Evolutionary conservation across 2,113 vertebrate genomes (phyloP).

Genomic region (Aplodontia rufa): DNA sequence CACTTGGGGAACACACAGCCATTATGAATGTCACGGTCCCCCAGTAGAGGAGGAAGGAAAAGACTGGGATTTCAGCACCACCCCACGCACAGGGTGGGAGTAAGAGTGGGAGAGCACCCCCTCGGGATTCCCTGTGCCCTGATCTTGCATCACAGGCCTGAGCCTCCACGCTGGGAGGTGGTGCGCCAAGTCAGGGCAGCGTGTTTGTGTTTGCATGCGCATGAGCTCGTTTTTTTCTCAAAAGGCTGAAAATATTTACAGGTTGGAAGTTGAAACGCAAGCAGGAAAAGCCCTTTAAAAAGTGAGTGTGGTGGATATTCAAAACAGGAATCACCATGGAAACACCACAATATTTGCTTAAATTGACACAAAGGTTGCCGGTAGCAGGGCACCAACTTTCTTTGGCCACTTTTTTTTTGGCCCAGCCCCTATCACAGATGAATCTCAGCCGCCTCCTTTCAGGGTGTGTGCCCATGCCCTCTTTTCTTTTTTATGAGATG

Average conservation of each 20-base stretch:
- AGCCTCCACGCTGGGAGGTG: neutral
- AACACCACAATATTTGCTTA: slow-evolving; percentile 92
- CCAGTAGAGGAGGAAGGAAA: neutral
- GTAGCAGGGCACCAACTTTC: slow-evolving; percentile 83
- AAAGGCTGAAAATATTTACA: slow-evolving; percentile 88
- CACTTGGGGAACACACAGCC: neutral
- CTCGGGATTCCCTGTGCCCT: neutral
- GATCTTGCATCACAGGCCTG: neutral
- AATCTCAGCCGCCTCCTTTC: slow-evolving; percentile 72
- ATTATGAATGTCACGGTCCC: neutral
- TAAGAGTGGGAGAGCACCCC: neutral
- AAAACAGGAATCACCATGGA: slow-evolving; percentile 91
- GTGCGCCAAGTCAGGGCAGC: accelerated
- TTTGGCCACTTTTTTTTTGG: slow-evolving; percentile 82
- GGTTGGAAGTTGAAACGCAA: slow-evolving; percentile 88
- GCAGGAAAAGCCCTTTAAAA: slow-evolving; percentile 91
- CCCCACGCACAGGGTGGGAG: neutral
- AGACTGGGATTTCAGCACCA: neutral
- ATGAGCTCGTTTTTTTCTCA: slow-evolving; percentile 12
- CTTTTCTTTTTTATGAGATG: slow-evolving; percentile 72
- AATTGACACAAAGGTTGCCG: slow-evolving; percentile 90
- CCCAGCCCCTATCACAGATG: slow-evolving; percentile 80
- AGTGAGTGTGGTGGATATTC: slow-evolving; percentile 88
- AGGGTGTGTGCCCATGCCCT: neutral
- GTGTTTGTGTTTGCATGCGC: slow-evolving; percentile 30